phyloP scores from a whole-genome alignment of 2,797 vertebrate genomes.

The Octomys mimax region DNA sequence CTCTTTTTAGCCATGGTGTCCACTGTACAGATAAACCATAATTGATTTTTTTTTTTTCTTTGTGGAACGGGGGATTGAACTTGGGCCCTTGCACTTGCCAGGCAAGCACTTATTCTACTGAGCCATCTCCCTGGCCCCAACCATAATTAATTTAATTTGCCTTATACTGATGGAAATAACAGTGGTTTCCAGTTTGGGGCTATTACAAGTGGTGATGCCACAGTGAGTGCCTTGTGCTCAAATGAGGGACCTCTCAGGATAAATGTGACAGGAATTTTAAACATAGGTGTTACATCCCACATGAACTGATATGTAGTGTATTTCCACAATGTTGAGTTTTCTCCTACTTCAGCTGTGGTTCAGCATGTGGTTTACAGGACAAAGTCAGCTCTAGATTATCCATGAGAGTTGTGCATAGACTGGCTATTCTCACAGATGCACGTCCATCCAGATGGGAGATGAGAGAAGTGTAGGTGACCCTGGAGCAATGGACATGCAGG shows the following conservation, averaged over 20 bases:
- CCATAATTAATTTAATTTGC: background rate
- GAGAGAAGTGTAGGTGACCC: background rate
- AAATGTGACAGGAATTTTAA: background rate
- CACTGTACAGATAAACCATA: background rate
- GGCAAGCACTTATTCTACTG: too few species aligned
- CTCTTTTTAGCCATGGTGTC: background rate
- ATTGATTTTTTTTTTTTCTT: background rate
- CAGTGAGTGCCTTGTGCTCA: background rate
- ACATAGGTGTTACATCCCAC: background rate
- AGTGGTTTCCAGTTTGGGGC: background rate
- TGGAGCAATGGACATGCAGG: rapidly evolving
- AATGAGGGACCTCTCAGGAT: background rate
- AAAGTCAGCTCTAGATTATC: background rate
- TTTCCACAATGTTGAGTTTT: background rate
- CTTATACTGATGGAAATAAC: background rate
- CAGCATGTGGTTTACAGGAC: background rate
- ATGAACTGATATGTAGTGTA: background rate
- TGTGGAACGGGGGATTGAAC: too few species aligned
- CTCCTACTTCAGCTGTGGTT: background rate
- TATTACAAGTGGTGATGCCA: background rate
- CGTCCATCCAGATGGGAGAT: background rate
- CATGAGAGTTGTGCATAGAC: too few species aligned
- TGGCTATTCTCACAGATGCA: background rate
- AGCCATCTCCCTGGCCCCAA: too few species aligned
- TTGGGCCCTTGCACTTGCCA: too few species aligned